Evolutionary conservation across 2,113 vertebrate species (phyloP), one percentile per base, ranked within the genome.

Genomic region (Prochilodus magdalenae): DNA sequence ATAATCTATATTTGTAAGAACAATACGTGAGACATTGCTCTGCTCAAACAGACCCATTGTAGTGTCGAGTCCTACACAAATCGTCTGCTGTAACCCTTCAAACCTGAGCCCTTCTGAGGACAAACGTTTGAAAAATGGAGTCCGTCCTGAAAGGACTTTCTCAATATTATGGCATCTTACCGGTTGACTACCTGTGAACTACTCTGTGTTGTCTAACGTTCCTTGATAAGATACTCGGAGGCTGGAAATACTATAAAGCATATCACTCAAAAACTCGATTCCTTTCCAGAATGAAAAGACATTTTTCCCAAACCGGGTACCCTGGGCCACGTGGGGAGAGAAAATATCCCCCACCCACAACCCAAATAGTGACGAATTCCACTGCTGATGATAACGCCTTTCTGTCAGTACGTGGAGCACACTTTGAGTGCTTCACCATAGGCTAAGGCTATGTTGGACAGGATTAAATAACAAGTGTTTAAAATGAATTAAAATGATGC

Each of bases 231-330:
- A 70, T 70, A 70, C 44, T 36, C 44, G 20, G 36, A 44, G 66
- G 33, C 36, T 44, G 66, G 44, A 70, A 70, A 44, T 44, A 70
- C n/a, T 70, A 70, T 70, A 70, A 70, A 70, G 4, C 33, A 76
- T 59, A 63, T 76, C n/a, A 76, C 36, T 76, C 74, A 63, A 49
- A 63, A 26, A 63, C 59, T 40, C n/a, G 60, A 29, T 44, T 63
- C 74, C 36, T 63, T 36, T 63, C n/a, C 74, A 76, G 66, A 44
- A 69, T 69, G n/a, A 69, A 70, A 76, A 63, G 40, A 49, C 24
- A 63, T 76, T 76, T 63, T 49, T 62, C 60, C 44, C 22, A 76
- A 76, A 76, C 40, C n/a, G n/a, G n/a, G n/a, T n/a, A 76, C 36
- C n/a, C n/a, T n/a, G n/a, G n/a, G n/a, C 8, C 59, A 47, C 24